Evolutionary conservation across 1,140 invertebrate genomes (phyloP), one percentile per base, ranked within the genome.

Genomic region (Mycetomoellerius zeteki): DNA sequence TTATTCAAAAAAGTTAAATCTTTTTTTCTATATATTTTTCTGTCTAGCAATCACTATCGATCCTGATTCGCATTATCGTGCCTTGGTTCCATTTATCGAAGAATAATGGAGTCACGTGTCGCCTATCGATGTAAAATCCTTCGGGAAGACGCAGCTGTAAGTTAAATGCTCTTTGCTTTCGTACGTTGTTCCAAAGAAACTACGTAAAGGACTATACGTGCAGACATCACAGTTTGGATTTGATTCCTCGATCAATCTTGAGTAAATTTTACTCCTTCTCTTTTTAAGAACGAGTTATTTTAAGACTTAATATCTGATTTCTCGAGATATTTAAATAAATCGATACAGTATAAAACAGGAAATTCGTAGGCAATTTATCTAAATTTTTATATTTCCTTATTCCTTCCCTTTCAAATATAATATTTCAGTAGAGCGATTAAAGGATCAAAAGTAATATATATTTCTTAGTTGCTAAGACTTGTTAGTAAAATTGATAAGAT

Each of bases 91-190:
- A 43, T 81, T 54, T 43, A 54, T 82, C 54, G 37, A 60, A 60
- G 75, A 89, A 89, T 87, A 89, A 89, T 89, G 75, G 82, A 89
- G 82, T 89, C 88, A 89, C 87, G 88, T 65, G 75, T 89, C 67
- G 67, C 50, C n/a, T n/a, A 6, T 77, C 47, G 30, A 30, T 64
- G 60, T 77, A 85, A 80, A 85, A 81, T 65, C 19, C 33, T 52
- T 65, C 75, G 60, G 21, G 52, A n/a, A 65, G 64, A 54, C 33
- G 43, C 54, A 56, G 30, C 24, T 50, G 69, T 33, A 60, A 67
- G 33, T 37, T 75, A 85, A 87, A 30, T 27, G n/a, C 24, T 30
- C 19, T 84, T 84, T 82, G 33, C 67, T 82, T 60, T 73, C 43
- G 54, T 73, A 60, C 2, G 7, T 84, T 56, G 37, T 84, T 27